Evolutionary conservation across 2,888 invertebrate genomes (phyloP).

Genomic region (Oligia strigilis): DNA sequence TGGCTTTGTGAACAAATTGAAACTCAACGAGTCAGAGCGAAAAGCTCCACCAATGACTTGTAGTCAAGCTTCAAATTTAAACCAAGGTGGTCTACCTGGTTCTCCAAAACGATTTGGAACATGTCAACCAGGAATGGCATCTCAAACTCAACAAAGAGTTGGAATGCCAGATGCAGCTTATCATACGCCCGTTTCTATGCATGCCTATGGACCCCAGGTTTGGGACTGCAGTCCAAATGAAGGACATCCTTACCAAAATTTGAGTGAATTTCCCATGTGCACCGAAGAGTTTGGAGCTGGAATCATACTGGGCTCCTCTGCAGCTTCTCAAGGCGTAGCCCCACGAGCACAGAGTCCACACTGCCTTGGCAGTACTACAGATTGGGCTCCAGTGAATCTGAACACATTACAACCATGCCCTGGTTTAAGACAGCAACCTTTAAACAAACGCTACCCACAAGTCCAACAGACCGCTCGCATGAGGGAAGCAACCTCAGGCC

Average conservation of each 20-base stretch:
- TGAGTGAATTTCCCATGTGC: neutral
- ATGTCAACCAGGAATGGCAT: neutral
- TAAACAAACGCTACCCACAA: constrained; percentile 11
- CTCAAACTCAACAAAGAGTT: neutral
- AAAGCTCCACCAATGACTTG: constrained; percentile 43
- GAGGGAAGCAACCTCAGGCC: constrained; percentile 21
- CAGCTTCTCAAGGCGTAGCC: neutral
- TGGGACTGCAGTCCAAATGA: constrained; percentile 13
- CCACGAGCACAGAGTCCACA: neutral
- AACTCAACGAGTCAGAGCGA: constrained; percentile 67
- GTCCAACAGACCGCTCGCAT: neutral
- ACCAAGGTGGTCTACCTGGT: constrained; percentile 7
- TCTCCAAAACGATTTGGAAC: constrained; percentile 8
- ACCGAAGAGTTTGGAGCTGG: constrained; percentile 22
- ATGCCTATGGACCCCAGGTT: neutral
- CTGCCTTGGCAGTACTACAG: neutral
- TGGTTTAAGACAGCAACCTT: neutral
- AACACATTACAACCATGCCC: constrained; percentile 5
- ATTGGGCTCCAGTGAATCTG: constrained; percentile 1
- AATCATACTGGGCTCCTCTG: constrained; percentile 22
- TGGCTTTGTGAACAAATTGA: constrained; percentile 73
- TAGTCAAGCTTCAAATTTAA: constrained; percentile 44
- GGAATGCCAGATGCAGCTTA: neutral
- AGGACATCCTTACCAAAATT: neutral
- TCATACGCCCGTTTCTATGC: constrained; percentile 2